These are phyloP conservation scores for Eupithecia subfuscata DNA, from an alignment of 2,888 invertebrate genomes.

Conservation along the genomic window DNA sequence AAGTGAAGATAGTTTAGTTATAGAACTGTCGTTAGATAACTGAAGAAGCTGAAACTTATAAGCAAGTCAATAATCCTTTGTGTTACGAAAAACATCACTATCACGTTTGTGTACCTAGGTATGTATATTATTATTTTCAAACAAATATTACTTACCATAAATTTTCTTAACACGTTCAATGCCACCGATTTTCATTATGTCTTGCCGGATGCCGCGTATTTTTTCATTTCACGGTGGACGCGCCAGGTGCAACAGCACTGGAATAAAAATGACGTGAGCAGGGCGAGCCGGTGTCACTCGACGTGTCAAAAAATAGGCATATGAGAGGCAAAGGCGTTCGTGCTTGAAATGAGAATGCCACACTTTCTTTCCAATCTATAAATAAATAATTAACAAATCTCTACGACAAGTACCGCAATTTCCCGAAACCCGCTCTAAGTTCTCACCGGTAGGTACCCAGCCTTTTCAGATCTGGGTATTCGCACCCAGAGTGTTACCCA, in stretches of 20 bases:
- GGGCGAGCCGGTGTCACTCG: no score
- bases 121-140: no score
- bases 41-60: not conserved
- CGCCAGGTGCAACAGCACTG: no score
- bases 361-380: not conserved
- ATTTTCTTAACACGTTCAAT: no score
- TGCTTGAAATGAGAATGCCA: not conserved
- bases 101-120: not conserved
- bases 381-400: not conserved
- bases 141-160: no score
- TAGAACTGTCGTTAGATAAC: not conserved
- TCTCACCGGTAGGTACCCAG: not conserved
- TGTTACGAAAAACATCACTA: not conserved
- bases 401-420: not conserved
- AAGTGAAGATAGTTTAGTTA: no score
- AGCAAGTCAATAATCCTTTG: not conserved
- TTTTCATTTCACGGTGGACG: no score
- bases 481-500: no score
- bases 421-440: not conserved
- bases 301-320: not conserved
- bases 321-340: not conserved
- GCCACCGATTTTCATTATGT: no score
- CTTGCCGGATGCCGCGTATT: no score
- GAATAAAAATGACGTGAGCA: no score
- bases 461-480: no score